Conservation (phyloP, 1,140 invertebrate species). For the Ceratosolen fusciceps region DNA sequence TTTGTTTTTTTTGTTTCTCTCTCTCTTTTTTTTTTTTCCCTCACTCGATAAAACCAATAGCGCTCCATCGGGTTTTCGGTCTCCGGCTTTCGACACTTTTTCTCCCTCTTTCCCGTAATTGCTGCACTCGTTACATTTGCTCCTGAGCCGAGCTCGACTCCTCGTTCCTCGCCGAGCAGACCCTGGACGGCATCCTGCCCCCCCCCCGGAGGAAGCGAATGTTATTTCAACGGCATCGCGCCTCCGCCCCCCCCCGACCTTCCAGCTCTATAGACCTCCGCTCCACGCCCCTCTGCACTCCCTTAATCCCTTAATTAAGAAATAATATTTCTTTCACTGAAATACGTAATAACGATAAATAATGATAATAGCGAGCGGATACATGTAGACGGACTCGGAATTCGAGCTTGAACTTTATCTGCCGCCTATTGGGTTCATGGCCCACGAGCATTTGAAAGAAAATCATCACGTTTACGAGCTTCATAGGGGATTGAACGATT, state of each 20-base stretch:
- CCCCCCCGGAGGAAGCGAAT: too few species aligned
- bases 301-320: background rate
- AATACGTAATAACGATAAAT: constrained; percentile 11
- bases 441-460: background rate
- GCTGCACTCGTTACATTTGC: background rate
- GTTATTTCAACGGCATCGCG: too few species aligned
- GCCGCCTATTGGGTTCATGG: background rate
- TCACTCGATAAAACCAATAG: constrained; percentile 3
- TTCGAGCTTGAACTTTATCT: background rate
- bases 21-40: too few species aligned
- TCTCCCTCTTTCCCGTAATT: constrained; percentile 2
- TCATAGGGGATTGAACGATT: too few species aligned
- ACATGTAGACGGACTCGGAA: background rate
- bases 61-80: background rate
- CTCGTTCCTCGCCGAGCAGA: too few species aligned
- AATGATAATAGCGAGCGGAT: too few species aligned
- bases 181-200: too few species aligned
- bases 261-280: background rate
- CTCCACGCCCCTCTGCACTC: background rate
- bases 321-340: background rate
- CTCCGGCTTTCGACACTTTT: background rate
- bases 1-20: too few species aligned
- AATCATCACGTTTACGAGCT: too few species aligned
- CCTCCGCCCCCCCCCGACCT: too few species aligned
- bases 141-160: background rate